These are phyloP conservation scores for Remorina albescens DNA, from an alignment of 2,797 vertebrate genomes.

Conservation along the genomic window DNA sequence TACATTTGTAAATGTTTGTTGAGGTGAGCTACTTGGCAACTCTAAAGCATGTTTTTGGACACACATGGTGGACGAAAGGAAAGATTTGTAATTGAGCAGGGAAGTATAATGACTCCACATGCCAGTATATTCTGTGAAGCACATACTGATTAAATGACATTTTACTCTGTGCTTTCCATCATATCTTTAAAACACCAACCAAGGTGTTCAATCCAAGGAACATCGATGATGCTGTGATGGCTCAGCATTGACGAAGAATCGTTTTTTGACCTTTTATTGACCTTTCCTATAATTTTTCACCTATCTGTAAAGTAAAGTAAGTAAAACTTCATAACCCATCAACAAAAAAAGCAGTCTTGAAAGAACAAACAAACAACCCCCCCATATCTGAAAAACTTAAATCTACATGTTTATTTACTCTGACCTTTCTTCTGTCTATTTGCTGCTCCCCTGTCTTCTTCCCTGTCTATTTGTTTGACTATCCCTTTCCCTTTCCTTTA, in stretches of 20 bases:
- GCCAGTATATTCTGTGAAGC: not conserved
- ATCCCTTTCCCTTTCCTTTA: constrained; percentile 18
- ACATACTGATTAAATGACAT: too few relatives aligned
- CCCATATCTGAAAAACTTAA: too few relatives aligned
- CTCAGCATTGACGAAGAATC: not conserved
- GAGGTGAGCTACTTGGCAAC: not conserved
- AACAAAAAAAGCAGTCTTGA: not conserved
- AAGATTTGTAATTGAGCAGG: not conserved
- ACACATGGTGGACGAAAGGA: not conserved
- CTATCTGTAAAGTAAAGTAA: too few relatives aligned
- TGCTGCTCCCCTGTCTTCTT: constrained; percentile 1
- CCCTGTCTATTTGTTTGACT: too few relatives aligned
- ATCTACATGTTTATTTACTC: not conserved
- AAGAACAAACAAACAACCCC: too few relatives aligned
- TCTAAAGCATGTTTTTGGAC: not conserved
- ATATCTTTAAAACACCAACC: too few relatives aligned
- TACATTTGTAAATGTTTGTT: not conserved
- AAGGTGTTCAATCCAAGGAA: not conserved
- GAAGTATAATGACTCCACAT: not conserved
- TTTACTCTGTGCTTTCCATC: too few relatives aligned
- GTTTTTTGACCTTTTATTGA: not conserved
- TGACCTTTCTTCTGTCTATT: not conserved
- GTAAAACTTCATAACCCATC: not conserved
- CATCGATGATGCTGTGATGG: not conserved
- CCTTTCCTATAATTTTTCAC: not conserved